Percentiles rank a stretch among this genome's conserved stretches.
Evolutionary conservation across 1,140 invertebrate species (phyloP).

Genomic region (Drosophila ananassae): DNA sequence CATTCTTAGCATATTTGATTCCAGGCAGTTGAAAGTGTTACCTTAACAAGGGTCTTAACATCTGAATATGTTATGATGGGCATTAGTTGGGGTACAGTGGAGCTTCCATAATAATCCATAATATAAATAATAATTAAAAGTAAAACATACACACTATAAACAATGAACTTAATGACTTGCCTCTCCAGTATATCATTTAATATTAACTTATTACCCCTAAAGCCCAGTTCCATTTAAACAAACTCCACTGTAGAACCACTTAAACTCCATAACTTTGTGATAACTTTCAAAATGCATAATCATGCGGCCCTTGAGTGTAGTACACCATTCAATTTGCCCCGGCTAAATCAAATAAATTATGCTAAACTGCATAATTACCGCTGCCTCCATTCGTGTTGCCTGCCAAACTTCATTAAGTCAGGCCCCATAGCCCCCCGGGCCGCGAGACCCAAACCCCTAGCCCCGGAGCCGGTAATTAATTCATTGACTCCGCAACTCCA

Average conservation of each 20-base stretch:
- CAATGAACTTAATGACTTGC: too few species aligned
- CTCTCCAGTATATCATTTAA: too few species aligned
- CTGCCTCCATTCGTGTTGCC: conserved; percentile 14
- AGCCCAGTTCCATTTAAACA: not conserved
- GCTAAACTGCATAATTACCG: conserved; percentile 63
- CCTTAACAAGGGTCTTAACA: conserved; percentile 11
- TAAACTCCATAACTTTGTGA: not conserved
- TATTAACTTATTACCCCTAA: too few species aligned
- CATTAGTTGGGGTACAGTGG: not conserved
- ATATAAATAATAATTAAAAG: too few species aligned
- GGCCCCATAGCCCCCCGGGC: conserved; percentile 8
- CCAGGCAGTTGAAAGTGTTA: conserved; percentile 1
- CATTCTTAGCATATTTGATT: conserved; percentile 62
- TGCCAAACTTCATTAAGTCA: conserved; percentile 35
- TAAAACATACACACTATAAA: not conserved
- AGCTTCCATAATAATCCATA: not conserved
- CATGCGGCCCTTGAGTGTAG: conserved; percentile 14
- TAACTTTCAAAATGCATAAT: conserved; percentile 29
- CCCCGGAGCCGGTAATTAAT: conserved; percentile 33
- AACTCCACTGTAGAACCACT: not conserved
- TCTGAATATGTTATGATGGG: not conserved
- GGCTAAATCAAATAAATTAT: conserved; percentile 49
- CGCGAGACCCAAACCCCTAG: too few species aligned
- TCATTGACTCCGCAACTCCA: conserved; percentile 32
- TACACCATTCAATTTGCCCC: conserved; percentile 44